Evolutionary conservation across 2,888 invertebrate species (phyloP).

Genomic region (Andrena bucephala): DNA sequence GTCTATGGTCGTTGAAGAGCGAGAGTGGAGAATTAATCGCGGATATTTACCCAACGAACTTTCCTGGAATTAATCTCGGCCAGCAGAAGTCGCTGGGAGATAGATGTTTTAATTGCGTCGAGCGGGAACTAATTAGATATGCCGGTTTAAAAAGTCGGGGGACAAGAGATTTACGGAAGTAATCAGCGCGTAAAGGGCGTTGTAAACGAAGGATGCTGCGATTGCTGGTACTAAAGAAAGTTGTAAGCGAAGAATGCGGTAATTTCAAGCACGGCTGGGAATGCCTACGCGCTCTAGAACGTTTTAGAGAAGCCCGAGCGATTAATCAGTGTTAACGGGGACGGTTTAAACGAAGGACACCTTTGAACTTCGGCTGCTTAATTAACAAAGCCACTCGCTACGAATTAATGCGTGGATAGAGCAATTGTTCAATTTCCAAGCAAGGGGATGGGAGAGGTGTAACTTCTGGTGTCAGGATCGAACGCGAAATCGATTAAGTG

Average conservation of each 20-base stretch:
- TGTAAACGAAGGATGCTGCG: slow-evolving; percentile 16
- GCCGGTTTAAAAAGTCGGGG: slow-evolving; percentile 8
- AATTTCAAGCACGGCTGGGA: background rate
- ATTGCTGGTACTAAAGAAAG: slow-evolving; percentile 9
- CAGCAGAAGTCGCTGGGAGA: background rate
- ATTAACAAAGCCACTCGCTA: background rate
- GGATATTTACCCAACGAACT: background rate
- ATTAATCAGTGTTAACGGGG: slow-evolving; percentile 13
- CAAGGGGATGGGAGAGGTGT: background rate
- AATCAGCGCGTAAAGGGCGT: slow-evolving; percentile 26
- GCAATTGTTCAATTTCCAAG: background rate
- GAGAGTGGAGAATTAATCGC: background rate
- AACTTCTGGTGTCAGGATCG: background rate
- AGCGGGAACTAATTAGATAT: slow-evolving; percentile 3
- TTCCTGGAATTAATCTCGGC: background rate
- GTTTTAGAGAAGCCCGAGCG: background rate
- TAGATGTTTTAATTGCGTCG: slow-evolving; percentile 14
- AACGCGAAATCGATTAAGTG: slow-evolving; percentile 29
- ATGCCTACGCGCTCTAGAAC: background rate
- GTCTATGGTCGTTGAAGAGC: background rate
- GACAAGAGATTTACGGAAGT: slow-evolving; percentile 36
- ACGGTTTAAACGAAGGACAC: background rate
- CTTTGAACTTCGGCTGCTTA: background rate
- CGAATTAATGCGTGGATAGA: background rate
- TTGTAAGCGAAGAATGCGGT: slow-evolving; percentile 19